Evolutionary conservation across 2,797 vertebrate genomes (phyloP).

Genomic region (Sebastes flavidus): DNA sequence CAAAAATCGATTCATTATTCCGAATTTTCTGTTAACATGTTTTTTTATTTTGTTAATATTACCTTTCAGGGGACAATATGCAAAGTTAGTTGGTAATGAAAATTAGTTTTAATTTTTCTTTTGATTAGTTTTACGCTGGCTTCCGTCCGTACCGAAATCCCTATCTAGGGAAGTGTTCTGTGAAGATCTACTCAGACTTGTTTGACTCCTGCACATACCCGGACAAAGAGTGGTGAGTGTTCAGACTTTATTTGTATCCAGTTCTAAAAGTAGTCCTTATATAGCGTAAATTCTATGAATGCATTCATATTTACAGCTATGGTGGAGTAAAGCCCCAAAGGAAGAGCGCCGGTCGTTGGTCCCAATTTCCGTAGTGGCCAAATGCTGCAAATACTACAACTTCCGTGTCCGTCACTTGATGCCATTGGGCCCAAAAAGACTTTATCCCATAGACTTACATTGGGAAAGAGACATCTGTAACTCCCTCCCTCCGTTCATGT

Average conservation of each 20-base stretch:
- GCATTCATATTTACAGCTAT: constrained; percentile 2
- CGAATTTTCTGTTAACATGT: neutral
- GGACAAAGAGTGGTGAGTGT: constrained; percentile 83
- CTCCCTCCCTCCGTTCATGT: no score
- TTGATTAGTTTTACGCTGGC: constrained; percentile 53
- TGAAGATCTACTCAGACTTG: constrained; percentile 63
- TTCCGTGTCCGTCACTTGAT: no score
- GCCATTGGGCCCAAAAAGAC: no score
- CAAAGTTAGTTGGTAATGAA: neutral
- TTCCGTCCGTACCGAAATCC: constrained; percentile 42
- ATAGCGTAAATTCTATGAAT: constrained; percentile 36
- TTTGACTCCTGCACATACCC: constrained; percentile 75
- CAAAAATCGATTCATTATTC: neutral
- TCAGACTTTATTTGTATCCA: neutral
- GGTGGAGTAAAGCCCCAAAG: no score
- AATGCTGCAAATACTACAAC: no score
- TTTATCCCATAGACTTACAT: no score
- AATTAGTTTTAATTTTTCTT: no score
- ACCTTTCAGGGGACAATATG: neutral
- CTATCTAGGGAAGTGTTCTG: neutral
- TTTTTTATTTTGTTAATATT: neutral
- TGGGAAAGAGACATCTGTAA: no score
- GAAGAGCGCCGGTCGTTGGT: no score
- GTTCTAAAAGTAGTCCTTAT: neutral
- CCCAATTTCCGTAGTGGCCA: no score